phyloP scores from a whole-genome alignment of 2,113 vertebrate genomes.

The Pseudorasbora parva region DNA sequence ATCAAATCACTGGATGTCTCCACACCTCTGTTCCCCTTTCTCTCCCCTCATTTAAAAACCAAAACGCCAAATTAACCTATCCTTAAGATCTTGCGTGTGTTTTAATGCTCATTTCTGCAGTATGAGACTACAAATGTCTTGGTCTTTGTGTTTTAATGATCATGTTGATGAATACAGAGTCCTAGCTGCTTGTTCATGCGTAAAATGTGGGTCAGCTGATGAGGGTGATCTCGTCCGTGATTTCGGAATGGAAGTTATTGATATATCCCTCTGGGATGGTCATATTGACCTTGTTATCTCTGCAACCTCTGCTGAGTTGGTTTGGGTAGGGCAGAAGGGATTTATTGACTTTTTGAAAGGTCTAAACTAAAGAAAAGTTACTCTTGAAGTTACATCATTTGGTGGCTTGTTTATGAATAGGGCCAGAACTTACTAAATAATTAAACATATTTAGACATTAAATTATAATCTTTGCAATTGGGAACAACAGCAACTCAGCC shows the following conservation, averaged over 20 bases:
- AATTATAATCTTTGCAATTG: no score
- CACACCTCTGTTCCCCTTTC: not conserved
- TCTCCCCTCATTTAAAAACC: not conserved
- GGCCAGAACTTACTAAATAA: not conserved
- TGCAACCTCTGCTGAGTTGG: slow-evolving; percentile 5
- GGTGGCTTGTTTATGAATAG: not conserved
- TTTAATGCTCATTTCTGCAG: not conserved
- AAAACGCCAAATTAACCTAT: not conserved
- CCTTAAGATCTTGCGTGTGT: not conserved
- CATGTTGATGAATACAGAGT: slow-evolving; percentile 6
- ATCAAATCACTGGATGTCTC: slow-evolving; percentile 11
- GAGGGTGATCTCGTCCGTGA: slow-evolving; percentile 33
- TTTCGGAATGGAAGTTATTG: slow-evolving; percentile 65
- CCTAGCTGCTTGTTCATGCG: slow-evolving; percentile 45
- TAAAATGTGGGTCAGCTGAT: slow-evolving; percentile 57
- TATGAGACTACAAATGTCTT: not conserved
- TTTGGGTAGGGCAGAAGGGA: not conserved
- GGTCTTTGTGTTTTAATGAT: not conserved
- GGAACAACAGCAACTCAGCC: no score
- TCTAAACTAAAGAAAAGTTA: not conserved
- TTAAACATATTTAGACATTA: not conserved
- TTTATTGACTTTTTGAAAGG: slow-evolving; percentile 32
- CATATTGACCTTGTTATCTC: slow-evolving; percentile 60
- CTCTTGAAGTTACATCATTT: slow-evolving; percentile 14
- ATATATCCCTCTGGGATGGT: slow-evolving; percentile 58